These are phyloP conservation scores for Pseudomyrmex sp. DNA, from an alignment of 1,140 invertebrate species.

Conservation along the genomic window DNA sequence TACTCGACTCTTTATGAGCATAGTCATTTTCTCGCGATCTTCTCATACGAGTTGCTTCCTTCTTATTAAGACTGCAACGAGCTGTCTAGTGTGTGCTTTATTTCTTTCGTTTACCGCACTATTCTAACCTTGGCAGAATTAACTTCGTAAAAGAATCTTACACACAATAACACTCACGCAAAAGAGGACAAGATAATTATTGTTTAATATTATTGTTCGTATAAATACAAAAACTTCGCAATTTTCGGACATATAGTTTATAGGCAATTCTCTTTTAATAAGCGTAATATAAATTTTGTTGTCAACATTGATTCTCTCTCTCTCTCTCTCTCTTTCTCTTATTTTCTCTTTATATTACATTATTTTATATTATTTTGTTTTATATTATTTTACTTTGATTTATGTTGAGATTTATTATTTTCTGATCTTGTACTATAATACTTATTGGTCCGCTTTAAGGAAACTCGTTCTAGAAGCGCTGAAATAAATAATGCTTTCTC, in stretches of 20 bases:
- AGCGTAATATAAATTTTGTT: background rate
- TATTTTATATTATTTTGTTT: too few relatives aligned
- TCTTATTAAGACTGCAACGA: slow-evolving; percentile 51
- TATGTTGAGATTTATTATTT: too few relatives aligned
- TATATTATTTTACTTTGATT: too few relatives aligned
- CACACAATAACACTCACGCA: background rate
- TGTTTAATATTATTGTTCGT: background rate
- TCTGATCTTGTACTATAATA: too few relatives aligned
- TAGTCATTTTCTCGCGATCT: slow-evolving; percentile 55
- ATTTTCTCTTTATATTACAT: too few relatives aligned
- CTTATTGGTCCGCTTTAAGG: too few relatives aligned
- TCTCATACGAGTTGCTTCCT: slow-evolving; percentile 34
- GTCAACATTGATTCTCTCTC: background rate
- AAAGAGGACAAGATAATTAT: background rate
- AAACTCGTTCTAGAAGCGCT: too few relatives aligned
- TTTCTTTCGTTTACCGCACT: background rate
- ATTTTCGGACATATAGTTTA: background rate
- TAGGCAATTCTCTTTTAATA: background rate
- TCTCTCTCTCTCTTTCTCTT: too few relatives aligned
- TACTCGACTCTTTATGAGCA: slow-evolving; percentile 42
- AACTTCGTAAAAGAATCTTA: background rate
- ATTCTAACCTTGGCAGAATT: background rate
- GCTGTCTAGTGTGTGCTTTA: slow-evolving; percentile 22
- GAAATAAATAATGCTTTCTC: too few relatives aligned
- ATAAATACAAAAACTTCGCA: background rate